Base-by-base conservation (phyloP, 2,888 invertebrate species). In the Copidosoma aretas region DNA sequence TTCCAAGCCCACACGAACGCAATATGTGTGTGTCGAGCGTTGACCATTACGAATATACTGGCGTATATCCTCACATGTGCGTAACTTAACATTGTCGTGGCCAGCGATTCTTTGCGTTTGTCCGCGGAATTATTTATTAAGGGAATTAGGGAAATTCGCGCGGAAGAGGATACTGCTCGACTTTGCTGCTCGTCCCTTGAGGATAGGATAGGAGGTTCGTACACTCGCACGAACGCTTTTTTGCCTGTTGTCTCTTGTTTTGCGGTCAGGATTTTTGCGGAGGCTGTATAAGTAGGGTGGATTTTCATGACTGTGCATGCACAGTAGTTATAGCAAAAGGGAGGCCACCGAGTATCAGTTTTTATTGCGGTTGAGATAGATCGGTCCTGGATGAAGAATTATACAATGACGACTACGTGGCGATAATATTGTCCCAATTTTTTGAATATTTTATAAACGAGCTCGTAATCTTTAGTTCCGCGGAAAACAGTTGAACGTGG, bases 71-170 rank as follows among this genome's bases (percentile, higher is more conserved):
- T 71, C 72, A 75, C 74, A 62, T 70, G 69, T 71, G 74, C 74
- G 69, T 75, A 46, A 54, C 57, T 79, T 80, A 80, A 80, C 80
- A 77, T 77, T 77, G 78, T 80, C 77, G 77, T 78, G 79, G 79
- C 80, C 10, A 71, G 68, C 65, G 75, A 32, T 41, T 75, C 74
- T 77, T 80, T 79, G 77, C 79, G 80, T 77, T 71, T 74, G 73
- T 70, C 69, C 25, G 8, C 56, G 73, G 65, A 66, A 75, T 76
- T 79, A 80, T 80, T 80, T 80, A 78, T 80, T 80, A 79, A 74
- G 74, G 77, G 78, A 80, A 80, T 80, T 80, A 80, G 76, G 77
- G 77, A 78, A 79, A 78, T 79, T 78, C 78, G 78, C 74, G 75
- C 12, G 14, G 73, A 69, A 68, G 75, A 17, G 43, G 43, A 46